Evolutionary conservation across 2,888 invertebrate genomes (phyloP).

Genomic region (Catocala sponsa): DNA sequence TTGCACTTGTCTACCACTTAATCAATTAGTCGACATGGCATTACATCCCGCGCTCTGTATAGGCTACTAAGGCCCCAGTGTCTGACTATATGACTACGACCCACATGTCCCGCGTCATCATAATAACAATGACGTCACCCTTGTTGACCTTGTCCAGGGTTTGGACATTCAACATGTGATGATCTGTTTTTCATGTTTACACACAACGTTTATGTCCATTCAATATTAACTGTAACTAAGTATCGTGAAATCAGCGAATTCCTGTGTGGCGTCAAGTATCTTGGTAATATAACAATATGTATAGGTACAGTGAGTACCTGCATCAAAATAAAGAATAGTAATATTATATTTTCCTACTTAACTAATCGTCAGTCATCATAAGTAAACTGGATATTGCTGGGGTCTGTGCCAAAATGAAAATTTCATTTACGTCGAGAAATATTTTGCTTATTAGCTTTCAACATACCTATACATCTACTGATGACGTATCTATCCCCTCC

Average conservation of each 20-base stretch:
- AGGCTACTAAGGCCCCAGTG: constrained; percentile 23
- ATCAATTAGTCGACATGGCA: constrained; percentile 66
- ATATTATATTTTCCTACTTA: too few relatives aligned
- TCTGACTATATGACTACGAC: constrained; percentile 47
- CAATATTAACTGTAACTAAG: background rate
- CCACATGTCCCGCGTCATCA: constrained; percentile 77
- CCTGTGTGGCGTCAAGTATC: background rate
- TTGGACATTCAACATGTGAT: constrained; percentile 63
- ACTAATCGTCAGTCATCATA: too few relatives aligned
- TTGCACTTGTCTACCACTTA: constrained; percentile 66
- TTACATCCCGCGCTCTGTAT: constrained; percentile 62
- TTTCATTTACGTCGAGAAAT: too few relatives aligned
- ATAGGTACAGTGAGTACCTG: background rate
- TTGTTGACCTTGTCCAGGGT: constrained; percentile 75
- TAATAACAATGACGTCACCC: constrained; percentile 77
- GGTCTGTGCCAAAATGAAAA: too few relatives aligned
- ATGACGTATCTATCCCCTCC: constrained; percentile 45
- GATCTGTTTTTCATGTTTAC: constrained; percentile 71
- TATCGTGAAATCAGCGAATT: background rate
- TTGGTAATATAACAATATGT: background rate
- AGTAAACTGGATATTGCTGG: too few relatives aligned
- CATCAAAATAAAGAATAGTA: too few relatives aligned
- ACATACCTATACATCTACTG: constrained; percentile 6
- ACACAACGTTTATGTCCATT: constrained; percentile 58
- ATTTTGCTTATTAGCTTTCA: background rate